phyloP scores from a whole-genome alignment of 2,888 invertebrate genomes.

The Tetramorium bicarinatum region DNA sequence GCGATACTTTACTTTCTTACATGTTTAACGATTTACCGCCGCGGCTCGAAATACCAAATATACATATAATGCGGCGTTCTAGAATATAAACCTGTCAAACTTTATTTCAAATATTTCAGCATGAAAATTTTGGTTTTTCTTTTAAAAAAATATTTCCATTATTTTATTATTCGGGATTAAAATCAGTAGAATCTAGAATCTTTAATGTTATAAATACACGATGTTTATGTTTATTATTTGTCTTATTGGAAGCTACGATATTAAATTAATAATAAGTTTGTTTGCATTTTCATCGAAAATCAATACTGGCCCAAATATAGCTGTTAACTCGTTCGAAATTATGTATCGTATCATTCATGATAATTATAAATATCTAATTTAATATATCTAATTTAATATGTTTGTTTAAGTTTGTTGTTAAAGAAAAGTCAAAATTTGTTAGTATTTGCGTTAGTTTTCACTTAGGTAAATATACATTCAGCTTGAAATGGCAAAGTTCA shows the following conservation, averaged over 20 bases:
- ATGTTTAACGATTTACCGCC: neutral
- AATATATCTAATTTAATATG: constrained; percentile 11
- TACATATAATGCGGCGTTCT: neutral
- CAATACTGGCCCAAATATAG: neutral
- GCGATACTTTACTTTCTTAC: neutral
- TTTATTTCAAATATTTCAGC: neutral
- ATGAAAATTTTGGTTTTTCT: neutral
- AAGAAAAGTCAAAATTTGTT: constrained; percentile 18
- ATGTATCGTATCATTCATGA: neutral
- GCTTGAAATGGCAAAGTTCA: constrained; percentile 14
- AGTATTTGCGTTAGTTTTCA: constrained; percentile 29
- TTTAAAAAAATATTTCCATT: neutral
- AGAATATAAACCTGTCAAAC: neutral
- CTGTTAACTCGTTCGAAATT: neutral
- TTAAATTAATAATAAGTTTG: neutral
- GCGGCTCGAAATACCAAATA: neutral
- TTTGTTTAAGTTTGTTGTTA: neutral
- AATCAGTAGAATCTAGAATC: neutral
- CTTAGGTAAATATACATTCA: neutral
- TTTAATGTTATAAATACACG: neutral
- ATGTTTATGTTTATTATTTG: neutral
- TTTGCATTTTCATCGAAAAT: neutral
- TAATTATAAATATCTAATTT: neutral
- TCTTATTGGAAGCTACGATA: neutral
- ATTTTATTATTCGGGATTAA: neutral